Evolutionary conservation across 2,113 vertebrate genomes (phyloP).

Genomic region (Strix uralensis): DNA sequence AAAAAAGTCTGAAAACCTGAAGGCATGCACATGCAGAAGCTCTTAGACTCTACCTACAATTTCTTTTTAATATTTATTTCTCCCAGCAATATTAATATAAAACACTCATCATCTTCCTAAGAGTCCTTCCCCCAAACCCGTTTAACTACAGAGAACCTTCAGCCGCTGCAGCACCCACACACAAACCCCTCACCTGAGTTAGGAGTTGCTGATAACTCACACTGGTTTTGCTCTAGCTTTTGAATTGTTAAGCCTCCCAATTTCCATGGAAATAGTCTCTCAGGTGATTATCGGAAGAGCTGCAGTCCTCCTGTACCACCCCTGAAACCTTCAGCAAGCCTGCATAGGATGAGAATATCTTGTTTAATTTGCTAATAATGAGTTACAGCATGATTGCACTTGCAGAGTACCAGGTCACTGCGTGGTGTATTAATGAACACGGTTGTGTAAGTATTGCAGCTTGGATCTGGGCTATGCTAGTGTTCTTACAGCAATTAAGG

Average conservation of each 20-base stretch:
- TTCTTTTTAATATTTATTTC: not conserved
- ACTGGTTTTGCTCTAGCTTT: not conserved
- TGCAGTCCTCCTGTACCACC: not conserved
- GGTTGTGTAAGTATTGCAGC: not conserved
- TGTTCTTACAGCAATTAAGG: not conserved
- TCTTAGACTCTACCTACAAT: not conserved
- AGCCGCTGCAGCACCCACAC: not conserved
- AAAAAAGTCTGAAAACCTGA: not conserved
- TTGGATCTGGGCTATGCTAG: not conserved
- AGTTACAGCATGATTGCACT: not conserved
- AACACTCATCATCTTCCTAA: not conserved
- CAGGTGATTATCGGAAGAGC: not conserved
- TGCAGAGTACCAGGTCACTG: not conserved
- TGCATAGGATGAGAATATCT: too few species aligned
- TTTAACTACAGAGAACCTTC: not conserved
- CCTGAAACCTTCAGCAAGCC: not conserved
- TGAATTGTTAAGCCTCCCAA: fast-evolving
- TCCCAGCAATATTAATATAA: not conserved
- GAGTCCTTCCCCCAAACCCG: fast-evolving
- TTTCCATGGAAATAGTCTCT: not conserved
- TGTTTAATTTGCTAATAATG: not conserved
- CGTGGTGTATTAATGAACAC: fast-evolving
- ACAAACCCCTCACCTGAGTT: not conserved
- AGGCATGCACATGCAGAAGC: not conserved
- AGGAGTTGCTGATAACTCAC: not conserved